Evolutionary conservation across 2,888 invertebrate species (phyloP).

Genomic region (Phasia obesa): DNA sequence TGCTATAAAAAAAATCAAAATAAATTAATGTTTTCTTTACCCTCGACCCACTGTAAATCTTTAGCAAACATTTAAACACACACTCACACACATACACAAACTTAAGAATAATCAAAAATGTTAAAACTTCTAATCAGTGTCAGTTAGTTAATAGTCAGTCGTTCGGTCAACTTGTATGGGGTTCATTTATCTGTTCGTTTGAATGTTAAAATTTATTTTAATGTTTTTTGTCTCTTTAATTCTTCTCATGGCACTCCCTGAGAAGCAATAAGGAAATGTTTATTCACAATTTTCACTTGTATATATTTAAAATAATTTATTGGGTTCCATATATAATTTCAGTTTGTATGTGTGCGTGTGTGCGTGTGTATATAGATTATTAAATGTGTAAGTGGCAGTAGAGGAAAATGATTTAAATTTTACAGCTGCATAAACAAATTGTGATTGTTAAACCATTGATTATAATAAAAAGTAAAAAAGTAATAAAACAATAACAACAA

Average conservation of each 20-base stretch:
- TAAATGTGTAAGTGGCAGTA: neutral
- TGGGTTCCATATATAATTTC: neutral
- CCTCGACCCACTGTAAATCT: conserved; percentile 19
- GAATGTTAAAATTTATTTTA: conserved; percentile 17
- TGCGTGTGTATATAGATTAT: neutral
- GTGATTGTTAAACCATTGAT: conserved; percentile 53
- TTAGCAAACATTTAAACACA: neutral
- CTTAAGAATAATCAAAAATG: conserved; percentile 19
- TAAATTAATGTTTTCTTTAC: no score
- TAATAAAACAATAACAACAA: conserved; percentile 6
- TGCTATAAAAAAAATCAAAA: no score
- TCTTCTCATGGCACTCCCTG: conserved; percentile 21
- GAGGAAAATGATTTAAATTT: neutral
- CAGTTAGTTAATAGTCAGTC: conserved; percentile 45
- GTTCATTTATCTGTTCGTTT: conserved; percentile 1
- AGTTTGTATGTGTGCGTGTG: neutral
- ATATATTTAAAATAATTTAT: neutral
- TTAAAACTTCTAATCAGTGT: conserved; percentile 63
- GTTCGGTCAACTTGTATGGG: conserved; percentile 13
- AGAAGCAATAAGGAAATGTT: no score
- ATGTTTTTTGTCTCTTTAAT: conserved; percentile 30
- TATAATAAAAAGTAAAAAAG: conserved; percentile 15
- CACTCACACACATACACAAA: neutral
- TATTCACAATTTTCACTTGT: neutral
- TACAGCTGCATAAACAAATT: conserved; percentile 58